Evolutionary conservation across 2,797 vertebrate genomes (phyloP).

Genomic region (Danio jaintianensis): DNA sequence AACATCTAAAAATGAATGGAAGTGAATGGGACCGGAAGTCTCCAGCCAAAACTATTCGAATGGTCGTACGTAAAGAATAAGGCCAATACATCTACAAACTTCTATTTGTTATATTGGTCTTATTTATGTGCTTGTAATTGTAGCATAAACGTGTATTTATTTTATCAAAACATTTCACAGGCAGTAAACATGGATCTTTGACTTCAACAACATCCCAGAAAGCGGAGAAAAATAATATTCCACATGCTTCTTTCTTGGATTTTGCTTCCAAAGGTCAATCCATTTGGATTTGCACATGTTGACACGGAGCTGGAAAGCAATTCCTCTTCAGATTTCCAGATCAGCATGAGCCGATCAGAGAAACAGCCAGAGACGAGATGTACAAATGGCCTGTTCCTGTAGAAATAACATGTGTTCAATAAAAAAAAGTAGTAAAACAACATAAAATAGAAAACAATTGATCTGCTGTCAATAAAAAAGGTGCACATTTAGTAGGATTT

Average conservation of each 20-base stretch:
- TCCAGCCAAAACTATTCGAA: no score
- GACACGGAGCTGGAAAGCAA: constrained; percentile 20
- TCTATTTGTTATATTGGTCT: no score
- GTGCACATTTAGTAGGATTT: constrained; percentile 8
- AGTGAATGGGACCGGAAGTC: no score
- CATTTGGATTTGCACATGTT: neutral
- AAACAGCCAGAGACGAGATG: constrained; percentile 47
- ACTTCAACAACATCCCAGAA: no score
- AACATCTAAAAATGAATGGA: no score
- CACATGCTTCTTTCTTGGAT: neutral
- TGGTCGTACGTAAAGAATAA: no score
- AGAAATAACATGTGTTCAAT: constrained; percentile 54
- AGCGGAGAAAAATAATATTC: neutral
- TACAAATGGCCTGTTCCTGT: constrained; percentile 52
- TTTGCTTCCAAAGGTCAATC: neutral
- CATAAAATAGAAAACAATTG: constrained; percentile 46
- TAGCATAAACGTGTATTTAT: no score
- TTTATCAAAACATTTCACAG: no score
- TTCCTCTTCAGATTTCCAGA: constrained; percentile 41
- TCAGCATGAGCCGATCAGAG: constrained; percentile 25
- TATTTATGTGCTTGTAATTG: no score
- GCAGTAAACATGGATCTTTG: no score
- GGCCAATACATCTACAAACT: no score
- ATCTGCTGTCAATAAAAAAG: constrained; percentile 44
- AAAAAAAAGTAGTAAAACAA: constrained; percentile 44